These are phyloP conservation scores for Crypturellus undulatus DNA, from an alignment of 2,113 vertebrate genomes.

Conservation along the genomic window DNA sequence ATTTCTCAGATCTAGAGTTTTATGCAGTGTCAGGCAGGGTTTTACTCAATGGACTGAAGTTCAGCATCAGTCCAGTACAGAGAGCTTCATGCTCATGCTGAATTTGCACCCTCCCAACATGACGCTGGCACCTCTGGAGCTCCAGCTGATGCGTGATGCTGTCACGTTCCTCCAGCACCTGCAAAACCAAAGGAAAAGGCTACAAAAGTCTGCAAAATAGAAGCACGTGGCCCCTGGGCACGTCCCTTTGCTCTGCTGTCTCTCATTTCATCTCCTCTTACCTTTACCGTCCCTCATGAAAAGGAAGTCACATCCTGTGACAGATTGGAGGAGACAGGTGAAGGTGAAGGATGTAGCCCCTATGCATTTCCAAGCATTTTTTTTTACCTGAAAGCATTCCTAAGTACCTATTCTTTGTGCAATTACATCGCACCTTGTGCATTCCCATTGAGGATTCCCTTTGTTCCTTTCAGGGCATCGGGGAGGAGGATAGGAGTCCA, in stretches of 20 bases:
- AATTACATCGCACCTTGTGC: not conserved
- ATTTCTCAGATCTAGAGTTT: not conserved
- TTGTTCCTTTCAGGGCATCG: not conserved
- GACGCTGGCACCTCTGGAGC: not conserved
- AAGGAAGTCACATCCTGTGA: not conserved
- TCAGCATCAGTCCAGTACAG: not conserved
- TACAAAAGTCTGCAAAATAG: not conserved
- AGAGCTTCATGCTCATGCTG: not conserved
- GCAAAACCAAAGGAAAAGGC: not conserved
- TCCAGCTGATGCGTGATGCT: not conserved
- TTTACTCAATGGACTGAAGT: not conserved
- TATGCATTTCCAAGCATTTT: not conserved
- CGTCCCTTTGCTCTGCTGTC: not conserved
- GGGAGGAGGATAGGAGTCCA: not conserved
- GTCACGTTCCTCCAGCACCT: not conserved
- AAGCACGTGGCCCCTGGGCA: fast-evolving
- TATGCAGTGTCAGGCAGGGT: not conserved
- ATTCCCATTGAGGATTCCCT: not conserved
- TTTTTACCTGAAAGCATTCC: not conserved
- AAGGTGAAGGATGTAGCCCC: not conserved
- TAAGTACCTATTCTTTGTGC: not conserved
- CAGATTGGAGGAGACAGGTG: not conserved
- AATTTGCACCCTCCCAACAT: fast-evolving
- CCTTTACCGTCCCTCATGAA: not conserved
- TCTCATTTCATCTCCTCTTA: not conserved